A percentile compares a stretch with the other conserved stretches of the same genome.
Conservation (phyloP, 2,888 invertebrate genomes). For the Harpalus rufipes region DNA sequence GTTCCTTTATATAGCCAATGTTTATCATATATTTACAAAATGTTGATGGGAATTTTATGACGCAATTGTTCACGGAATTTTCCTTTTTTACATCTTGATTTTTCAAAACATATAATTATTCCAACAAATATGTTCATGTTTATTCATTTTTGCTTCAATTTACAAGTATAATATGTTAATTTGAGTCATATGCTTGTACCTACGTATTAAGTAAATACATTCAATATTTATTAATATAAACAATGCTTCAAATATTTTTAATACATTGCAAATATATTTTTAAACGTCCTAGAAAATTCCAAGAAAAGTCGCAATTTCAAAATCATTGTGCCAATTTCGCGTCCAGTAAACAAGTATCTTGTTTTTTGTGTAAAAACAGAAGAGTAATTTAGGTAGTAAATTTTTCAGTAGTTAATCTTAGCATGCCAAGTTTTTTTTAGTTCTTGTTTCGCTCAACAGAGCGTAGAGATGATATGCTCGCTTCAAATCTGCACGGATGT, state of each 20-base stretch:
- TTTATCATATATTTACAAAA: too few species aligned
- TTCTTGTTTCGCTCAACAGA: constrained; percentile 39
- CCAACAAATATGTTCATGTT: background rate
- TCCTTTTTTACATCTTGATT: too few species aligned
- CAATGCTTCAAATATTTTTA: too few species aligned
- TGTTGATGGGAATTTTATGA: too few species aligned
- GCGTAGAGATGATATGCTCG: constrained; percentile 5
- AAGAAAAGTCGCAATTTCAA: background rate
- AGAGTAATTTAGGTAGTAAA: constrained; percentile 24
- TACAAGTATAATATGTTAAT: background rate
- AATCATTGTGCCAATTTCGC: background rate
- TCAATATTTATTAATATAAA: too few species aligned
- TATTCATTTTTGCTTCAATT: background rate
- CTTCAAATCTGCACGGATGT: constrained; percentile 1
- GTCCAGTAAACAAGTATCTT: constrained; percentile 15
- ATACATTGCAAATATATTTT: too few species aligned
- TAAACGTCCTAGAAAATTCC: background rate
- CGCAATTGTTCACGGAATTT: too few species aligned
- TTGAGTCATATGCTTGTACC: background rate
- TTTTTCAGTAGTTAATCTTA: constrained; percentile 35
- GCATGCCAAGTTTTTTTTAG: constrained; percentile 11
- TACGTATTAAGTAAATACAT: background rate
- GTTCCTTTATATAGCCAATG: too few species aligned
- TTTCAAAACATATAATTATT: background rate
- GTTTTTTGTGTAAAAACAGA: constrained; percentile 6